Conservation (phyloP, 2,113 vertebrate species). For the Tretioscincus oriximinensis region DNA sequence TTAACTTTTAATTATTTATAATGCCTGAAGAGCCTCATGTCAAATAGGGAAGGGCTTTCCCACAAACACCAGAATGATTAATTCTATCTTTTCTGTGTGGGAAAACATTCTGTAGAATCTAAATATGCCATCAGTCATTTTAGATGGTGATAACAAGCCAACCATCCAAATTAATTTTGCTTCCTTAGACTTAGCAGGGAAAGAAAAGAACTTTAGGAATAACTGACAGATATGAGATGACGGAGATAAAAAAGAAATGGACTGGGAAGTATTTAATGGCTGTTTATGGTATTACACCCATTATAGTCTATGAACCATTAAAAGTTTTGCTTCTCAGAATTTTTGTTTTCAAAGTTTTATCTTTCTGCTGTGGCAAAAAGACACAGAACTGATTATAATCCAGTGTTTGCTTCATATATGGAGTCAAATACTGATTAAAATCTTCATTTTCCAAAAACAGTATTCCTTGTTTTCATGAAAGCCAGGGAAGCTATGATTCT, state of each 20-base stretch:
- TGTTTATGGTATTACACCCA: conserved; percentile 74
- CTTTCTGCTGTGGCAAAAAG: conserved; percentile 73
- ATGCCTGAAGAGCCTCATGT: background rate
- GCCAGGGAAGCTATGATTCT: background rate
- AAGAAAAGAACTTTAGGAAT: conserved; percentile 60
- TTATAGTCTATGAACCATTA: conserved; percentile 53
- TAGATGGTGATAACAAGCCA: conserved; percentile 48
- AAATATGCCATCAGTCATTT: conserved; percentile 38
- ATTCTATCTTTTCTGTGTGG: conserved; percentile 28
- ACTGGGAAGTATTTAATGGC: conserved; percentile 73
- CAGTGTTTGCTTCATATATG: background rate
- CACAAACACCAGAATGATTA: conserved; percentile 32
- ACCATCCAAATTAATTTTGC: conserved; percentile 45
- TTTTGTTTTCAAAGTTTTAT: conserved; percentile 76
- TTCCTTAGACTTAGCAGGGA: conserved; percentile 46
- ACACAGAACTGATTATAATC: conserved; percentile 33
- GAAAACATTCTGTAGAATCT: conserved; percentile 15
- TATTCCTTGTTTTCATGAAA: background rate
- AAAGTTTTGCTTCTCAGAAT: conserved; percentile 78
- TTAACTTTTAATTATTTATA: background rate
- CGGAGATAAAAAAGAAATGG: conserved; percentile 67
- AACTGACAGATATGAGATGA: conserved; percentile 68
- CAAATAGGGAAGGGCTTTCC: background rate
- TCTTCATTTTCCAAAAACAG: background rate
- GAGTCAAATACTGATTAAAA: background rate